Evolutionary conservation across 30 jellyfish, hydroid and myxozoan species (phyloP).

Genomic region (Turritopsis rubra): DNA sequence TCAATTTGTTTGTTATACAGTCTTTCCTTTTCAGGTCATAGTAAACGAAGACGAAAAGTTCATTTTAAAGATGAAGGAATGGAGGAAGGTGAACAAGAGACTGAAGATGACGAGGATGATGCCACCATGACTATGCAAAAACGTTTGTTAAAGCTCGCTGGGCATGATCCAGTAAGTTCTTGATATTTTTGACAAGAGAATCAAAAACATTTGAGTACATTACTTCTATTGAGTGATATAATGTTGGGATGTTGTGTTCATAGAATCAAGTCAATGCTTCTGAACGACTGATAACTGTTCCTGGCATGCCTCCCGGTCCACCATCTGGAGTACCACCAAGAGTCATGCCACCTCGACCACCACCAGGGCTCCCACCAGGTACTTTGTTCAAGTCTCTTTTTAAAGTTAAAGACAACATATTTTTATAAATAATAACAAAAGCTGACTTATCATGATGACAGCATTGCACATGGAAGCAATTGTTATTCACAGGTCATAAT

Average conservation of each 20-base stretch:
- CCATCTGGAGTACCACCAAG: slow-evolving; percentile 68
- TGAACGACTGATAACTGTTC: neutral
- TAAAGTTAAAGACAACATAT: neutral
- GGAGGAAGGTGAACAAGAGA: slow-evolving; percentile 5
- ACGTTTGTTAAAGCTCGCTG: slow-evolving; percentile 67
- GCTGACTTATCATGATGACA: too few species aligned
- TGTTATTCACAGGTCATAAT: too few species aligned
- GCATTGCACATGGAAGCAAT: too few species aligned
- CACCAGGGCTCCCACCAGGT: slow-evolving; percentile 87
- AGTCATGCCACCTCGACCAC: slow-evolving; percentile 96
- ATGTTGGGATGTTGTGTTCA: neutral
- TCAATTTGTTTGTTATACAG: too few species aligned
- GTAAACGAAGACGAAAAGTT: slow-evolving; percentile 20
- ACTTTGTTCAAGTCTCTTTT: neutral
- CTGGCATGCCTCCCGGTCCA: slow-evolving; percentile 52
- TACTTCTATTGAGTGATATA: neutral
- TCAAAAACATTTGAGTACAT: neutral
- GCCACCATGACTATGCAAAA: slow-evolving; percentile 53
- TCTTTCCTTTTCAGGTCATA: neutral
- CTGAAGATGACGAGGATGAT: slow-evolving; percentile 33
- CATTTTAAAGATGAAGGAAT: slow-evolving; percentile 28
- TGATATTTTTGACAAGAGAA: neutral
- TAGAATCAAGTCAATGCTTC: slow-evolving; percentile 23
- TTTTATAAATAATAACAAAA: too few species aligned
- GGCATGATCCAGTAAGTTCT: slow-evolving; percentile 46